phyloP scores from a whole-genome alignment of 2,113 vertebrate genomes.

The Podiceps cristatus region DNA sequence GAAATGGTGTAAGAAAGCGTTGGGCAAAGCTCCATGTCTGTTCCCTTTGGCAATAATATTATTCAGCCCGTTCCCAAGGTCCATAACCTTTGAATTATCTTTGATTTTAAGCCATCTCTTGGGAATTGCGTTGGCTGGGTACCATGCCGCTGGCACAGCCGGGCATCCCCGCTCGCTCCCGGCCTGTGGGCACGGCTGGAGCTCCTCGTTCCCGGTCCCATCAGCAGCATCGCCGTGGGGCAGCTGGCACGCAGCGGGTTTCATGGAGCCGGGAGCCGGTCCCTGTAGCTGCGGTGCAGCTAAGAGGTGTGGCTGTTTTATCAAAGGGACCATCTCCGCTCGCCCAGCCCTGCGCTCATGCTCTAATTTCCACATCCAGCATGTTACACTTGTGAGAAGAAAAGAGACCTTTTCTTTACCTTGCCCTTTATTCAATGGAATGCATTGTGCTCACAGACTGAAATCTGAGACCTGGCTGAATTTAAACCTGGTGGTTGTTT shows the following conservation, averaged over 20 bases:
- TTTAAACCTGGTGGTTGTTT: neutral
- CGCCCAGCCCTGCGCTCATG: neutral
- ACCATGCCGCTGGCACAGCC: neutral
- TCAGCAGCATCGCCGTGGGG: neutral
- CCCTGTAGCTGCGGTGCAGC: neutral
- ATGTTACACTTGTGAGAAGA: rapidly evolving
- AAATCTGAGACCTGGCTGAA: neutral
- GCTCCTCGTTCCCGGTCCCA: rapidly evolving
- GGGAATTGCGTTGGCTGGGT: neutral
- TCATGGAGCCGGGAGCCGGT: rapidly evolving
- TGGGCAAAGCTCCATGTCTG: neutral
- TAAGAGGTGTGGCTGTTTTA: neutral
- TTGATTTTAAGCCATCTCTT: neutral
- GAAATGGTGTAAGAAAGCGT: rapidly evolving
- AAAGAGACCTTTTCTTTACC: neutral
- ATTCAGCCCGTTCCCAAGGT: neutral
- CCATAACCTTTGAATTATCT: neutral
- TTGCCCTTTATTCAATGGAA: neutral
- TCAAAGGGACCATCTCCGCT: neutral
- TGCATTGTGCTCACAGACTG: neutral
- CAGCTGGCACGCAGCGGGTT: neutral
- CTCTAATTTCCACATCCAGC: neutral
- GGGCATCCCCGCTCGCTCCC: rapidly evolving
- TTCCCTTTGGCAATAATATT: neutral
- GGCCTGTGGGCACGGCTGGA: neutral